A percentile compares a stretch with the other conserved stretches of the same genome.
phyloP scores from a whole-genome alignment of 1,140 invertebrate genomes.

The Asbolus verrucosus region DNA sequence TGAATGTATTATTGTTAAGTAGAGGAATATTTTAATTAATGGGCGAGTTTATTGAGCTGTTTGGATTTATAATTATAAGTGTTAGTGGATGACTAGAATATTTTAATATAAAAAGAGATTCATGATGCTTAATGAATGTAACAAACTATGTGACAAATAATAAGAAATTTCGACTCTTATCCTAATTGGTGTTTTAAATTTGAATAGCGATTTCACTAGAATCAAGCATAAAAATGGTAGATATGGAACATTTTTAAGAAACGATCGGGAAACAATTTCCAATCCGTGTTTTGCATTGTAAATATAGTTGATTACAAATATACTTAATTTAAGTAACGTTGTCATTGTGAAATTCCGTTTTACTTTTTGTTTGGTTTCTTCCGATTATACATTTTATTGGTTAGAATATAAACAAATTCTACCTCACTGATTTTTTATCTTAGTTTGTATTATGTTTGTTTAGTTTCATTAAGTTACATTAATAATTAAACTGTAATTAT shows the following conservation, averaged over 20 bases:
- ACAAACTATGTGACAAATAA: slow-evolving; percentile 43
- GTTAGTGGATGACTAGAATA: slow-evolving; percentile 59
- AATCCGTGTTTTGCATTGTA: slow-evolving; percentile 52
- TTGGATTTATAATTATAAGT: slow-evolving; percentile 54
- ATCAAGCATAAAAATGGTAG: slow-evolving; percentile 48
- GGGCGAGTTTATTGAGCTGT: slow-evolving; percentile 37
- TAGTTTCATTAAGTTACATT: slow-evolving; percentile 49
- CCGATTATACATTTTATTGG: slow-evolving; percentile 47
- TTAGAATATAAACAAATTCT: slow-evolving; percentile 56
- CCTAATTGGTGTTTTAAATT: slow-evolving; percentile 51
- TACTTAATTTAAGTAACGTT: slow-evolving; percentile 46
- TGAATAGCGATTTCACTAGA: slow-evolving; percentile 53
- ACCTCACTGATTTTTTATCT: slow-evolving; percentile 55
- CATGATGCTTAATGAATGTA: slow-evolving; percentile 43
- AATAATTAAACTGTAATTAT: slow-evolving; percentile 44
- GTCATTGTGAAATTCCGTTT: slow-evolving; percentile 48
- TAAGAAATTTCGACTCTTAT: slow-evolving; percentile 44
- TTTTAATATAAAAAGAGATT: slow-evolving; percentile 52
- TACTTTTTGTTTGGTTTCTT: slow-evolving; percentile 45
- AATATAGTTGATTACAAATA: slow-evolving; percentile 51
- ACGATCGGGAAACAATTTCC: slow-evolving; percentile 54
- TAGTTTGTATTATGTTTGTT: slow-evolving; percentile 46
- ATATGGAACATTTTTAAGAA: slow-evolving; percentile 50
- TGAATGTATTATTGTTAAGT: slow-evolving; percentile 55
- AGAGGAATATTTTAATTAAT: slow-evolving; percentile 56